Percentiles rank a stretch among this genome's conserved stretches.
Conservation (phyloP, 2,113 vertebrate genomes). For the Corydoras maculifer region DNA sequence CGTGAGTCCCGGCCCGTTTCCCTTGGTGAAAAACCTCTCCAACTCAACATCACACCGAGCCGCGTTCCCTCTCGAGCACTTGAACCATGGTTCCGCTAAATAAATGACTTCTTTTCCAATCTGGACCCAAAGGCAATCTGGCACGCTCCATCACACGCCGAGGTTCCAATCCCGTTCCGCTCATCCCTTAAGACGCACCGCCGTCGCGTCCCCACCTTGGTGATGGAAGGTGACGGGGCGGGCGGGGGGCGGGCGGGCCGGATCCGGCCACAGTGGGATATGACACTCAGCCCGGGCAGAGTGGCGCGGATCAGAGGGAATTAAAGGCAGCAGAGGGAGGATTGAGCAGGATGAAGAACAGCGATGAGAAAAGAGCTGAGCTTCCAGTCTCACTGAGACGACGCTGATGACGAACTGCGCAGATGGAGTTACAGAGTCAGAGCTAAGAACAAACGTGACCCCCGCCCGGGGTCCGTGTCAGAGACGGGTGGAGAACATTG, state of each 20-base stretch:
- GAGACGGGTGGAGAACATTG: not conserved
- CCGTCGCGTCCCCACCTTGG: constrained; percentile 66
- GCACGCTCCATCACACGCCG: constrained; percentile 26
- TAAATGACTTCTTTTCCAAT: constrained; percentile 48
- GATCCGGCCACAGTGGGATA: constrained; percentile 28
- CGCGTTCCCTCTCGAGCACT: constrained; percentile 46
- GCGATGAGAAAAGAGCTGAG: constrained; percentile 5
- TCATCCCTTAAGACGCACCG: constrained; percentile 42
- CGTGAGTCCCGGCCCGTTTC: no score
- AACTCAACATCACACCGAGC: constrained; percentile 21
- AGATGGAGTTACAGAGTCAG: constrained; percentile 14
- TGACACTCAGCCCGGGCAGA: constrained; percentile 25
- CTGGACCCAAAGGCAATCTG: constrained; percentile 36
- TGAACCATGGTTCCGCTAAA: constrained; percentile 44
- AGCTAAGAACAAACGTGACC: constrained; percentile 13
- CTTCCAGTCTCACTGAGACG: not conserved
- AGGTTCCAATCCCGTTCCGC: constrained; percentile 9
- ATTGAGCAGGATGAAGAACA: constrained; percentile 6
- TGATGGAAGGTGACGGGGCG: constrained; percentile 47
- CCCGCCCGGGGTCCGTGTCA: not conserved
- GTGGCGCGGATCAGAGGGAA: constrained; percentile 29
- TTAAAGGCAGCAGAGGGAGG: constrained; percentile 35
- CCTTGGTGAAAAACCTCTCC: no score
- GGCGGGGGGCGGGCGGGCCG: constrained; percentile 2
- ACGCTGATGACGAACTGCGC: not conserved